Percentiles rank a stretch among this genome's conserved stretches.
phyloP scores from a whole-genome alignment of 2,888 invertebrate genomes.

The Zygogramma bicolorata region DNA sequence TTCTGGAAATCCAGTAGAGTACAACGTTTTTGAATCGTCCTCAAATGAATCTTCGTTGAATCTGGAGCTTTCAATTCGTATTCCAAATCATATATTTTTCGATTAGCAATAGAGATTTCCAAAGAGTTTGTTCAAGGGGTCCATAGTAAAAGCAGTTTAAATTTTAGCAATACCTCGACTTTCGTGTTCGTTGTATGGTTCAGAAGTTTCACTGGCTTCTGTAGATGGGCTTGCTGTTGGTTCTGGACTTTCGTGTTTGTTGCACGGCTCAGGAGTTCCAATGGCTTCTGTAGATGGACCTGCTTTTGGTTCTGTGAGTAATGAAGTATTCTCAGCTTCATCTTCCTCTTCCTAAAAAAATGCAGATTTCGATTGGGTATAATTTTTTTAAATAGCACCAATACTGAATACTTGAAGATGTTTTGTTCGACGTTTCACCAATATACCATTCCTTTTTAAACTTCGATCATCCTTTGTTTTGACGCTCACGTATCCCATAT shows the following conservation, averaged over 20 bases:
- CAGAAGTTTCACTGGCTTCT: background rate
- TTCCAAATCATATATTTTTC: background rate
- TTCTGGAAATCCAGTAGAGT: too few species aligned
- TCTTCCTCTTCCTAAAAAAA: background rate
- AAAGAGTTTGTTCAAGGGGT: too few species aligned
- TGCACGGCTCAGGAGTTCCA: too few species aligned
- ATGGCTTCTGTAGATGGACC: too few species aligned
- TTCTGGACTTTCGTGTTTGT: too few species aligned
- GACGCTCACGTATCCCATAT: too few species aligned
- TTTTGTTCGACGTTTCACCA: slow-evolving; percentile 13
- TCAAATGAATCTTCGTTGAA: background rate
- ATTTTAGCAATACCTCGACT: background rate
- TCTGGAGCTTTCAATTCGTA: slow-evolving; percentile 3
- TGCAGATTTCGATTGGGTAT: background rate
- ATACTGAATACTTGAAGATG: slow-evolving; percentile 1
- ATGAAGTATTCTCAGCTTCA: background rate
- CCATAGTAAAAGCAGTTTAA: slow-evolving; percentile 17
- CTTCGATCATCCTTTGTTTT: background rate
- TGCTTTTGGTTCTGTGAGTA: background rate
- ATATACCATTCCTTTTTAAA: background rate
- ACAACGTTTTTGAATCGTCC: too few species aligned
- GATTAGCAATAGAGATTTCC: slow-evolving; percentile 2
- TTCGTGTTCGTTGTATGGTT: background rate
- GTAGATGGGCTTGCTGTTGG: background rate
- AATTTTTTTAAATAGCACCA: background rate